phyloP scores from a whole-genome alignment of 2,113 vertebrate genomes.

The Malurus alboscapulatus region DNA sequence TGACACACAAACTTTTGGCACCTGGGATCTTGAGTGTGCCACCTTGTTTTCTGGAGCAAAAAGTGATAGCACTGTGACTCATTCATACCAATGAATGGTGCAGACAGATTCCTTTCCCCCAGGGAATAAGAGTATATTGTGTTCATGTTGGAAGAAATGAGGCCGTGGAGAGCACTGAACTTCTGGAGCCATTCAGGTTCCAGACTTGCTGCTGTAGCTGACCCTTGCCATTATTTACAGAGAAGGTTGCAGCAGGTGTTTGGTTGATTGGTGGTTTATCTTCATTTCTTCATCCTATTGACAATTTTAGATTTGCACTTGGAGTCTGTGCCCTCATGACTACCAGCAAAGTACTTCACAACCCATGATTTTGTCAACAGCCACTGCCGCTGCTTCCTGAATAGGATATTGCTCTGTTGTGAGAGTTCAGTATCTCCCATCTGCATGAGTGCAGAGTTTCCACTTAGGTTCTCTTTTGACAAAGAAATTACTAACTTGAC shows the following conservation, averaged over 20 bases:
- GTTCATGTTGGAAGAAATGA: neutral
- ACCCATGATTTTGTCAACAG: neutral
- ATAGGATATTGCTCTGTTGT: neutral
- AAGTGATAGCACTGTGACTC: neutral
- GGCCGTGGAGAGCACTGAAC: neutral
- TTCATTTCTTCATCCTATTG: neutral
- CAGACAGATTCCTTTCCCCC: neutral
- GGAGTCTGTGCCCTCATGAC: neutral
- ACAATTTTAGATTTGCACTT: neutral
- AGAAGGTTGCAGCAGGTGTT: neutral
- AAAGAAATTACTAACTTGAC: neutral
- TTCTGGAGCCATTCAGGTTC: neutral
- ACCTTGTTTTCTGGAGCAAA: neutral
- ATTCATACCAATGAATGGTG: neutral
- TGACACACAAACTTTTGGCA: neutral
- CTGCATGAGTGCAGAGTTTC: neutral
- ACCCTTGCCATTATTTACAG: neutral
- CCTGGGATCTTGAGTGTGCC: neutral
- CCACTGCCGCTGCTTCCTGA: neutral
- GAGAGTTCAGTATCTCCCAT: neutral
- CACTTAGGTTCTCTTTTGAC: neutral
- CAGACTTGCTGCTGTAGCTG: neutral
- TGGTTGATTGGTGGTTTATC: neutral
- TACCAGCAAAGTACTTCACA: neutral
- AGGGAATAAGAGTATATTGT: neutral